Percentiles rank a stretch among this genome's conserved stretches.
Conservation (phyloP, 2,888 invertebrate species). For the Margaritifera margaritifera region DNA sequence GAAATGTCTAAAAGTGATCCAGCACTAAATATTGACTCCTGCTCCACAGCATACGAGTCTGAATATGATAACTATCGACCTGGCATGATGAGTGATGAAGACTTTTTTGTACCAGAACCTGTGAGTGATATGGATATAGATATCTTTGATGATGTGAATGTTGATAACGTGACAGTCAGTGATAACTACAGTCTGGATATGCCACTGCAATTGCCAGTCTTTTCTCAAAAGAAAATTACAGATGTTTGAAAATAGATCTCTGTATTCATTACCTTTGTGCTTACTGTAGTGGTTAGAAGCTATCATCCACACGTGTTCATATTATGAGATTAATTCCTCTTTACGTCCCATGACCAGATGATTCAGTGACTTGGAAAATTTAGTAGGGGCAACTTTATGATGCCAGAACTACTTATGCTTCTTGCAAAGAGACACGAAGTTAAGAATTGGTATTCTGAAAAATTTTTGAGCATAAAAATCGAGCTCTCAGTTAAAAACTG, state of each 20-base stretch:
- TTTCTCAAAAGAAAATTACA: slow-evolving; percentile 60
- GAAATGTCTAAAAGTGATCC: slow-evolving; percentile 71
- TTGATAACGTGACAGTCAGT: slow-evolving; percentile 70
- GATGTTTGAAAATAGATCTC: slow-evolving; percentile 45
- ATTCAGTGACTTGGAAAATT: too few relatives aligned
- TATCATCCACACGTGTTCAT: too few relatives aligned
- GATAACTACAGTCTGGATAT: slow-evolving; percentile 69
- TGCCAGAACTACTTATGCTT: too few relatives aligned
- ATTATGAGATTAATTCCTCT: too few relatives aligned
- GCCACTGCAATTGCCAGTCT: slow-evolving; percentile 49
- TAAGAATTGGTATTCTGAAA: too few relatives aligned
- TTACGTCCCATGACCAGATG: too few relatives aligned
- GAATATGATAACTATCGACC: slow-evolving; percentile 81
- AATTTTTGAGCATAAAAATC: too few relatives aligned
- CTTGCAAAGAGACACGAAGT: too few relatives aligned
- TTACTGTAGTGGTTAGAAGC: too few relatives aligned
- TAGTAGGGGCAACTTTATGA: too few relatives aligned
- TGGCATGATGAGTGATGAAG: slow-evolving; percentile 73
- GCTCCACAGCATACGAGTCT: slow-evolving; percentile 81
- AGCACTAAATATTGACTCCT: slow-evolving; percentile 66
- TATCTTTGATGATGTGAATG: slow-evolving; percentile 68
- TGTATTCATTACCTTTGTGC: too few relatives aligned
- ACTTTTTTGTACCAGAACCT: slow-evolving; percentile 70
- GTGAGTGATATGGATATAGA: slow-evolving; percentile 72
- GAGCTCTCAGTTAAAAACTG: too few relatives aligned